Evolutionary conservation across 2,888 invertebrate genomes (phyloP), one percentile per base, ranked within the genome.

Genomic region (Tromatobia lineatoria): DNA sequence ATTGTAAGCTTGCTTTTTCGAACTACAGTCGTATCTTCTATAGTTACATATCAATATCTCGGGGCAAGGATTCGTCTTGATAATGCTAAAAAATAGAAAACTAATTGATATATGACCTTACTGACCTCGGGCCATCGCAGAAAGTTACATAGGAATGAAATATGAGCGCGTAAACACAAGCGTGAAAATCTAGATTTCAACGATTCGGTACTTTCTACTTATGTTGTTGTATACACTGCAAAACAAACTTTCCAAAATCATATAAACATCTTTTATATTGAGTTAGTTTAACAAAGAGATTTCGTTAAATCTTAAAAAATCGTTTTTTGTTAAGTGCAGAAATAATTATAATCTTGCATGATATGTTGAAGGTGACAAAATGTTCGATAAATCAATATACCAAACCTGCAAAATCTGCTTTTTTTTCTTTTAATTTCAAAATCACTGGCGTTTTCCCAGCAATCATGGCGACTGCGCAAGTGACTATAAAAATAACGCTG

Each of bases 1-100:
- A 50, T 75, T 70, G 74, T 54, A 20, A 29, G 45, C 34, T 29
- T 42, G 67, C 25, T 78, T 69, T 64, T 78, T 54, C 59, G 3
- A 57, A 57, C 25, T 74, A 69, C 57, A 13, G 25, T 29, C 34
- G 50, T 67, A n/a, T 25, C 15, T 45, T 74, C 59, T 2, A 23
- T 11, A 6, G 25, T 15, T 29, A 59, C 13, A 34, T 29, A 59
- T 29, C 25, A 11, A 25, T 11, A 11, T 11, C n/a, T 45, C n/a
- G 47, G 47, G 47, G 47, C 0, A 2, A n/a, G 47, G 69, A 7
- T 38, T 15, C 23, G 50, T 45, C 52, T 45, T 20, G 71, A 77
- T 66, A 66, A 82, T 66, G 57, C 34, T 67, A 38, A 23, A 18
- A 42, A 23, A 54, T 61, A 29, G 42, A n/a, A 25, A 29, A 11